Evolutionary conservation across 2,797 vertebrate species (phyloP).

Genomic region (Gobionotothen gibberifrons): DNA sequence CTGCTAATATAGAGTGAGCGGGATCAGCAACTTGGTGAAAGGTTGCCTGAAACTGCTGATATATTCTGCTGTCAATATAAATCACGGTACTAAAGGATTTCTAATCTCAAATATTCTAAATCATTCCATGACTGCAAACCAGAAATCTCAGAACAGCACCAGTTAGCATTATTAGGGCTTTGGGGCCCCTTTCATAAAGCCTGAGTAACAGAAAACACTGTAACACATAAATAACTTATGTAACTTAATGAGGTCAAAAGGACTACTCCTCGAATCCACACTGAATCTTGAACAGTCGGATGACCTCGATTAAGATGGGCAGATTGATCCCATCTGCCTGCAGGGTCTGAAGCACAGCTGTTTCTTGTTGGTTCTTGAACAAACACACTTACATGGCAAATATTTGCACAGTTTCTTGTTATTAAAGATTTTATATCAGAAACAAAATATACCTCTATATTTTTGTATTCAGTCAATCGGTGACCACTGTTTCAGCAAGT

Average conservation of each 20-base stretch:
- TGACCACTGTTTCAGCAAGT: not conserved
- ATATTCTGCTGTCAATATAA: not conserved
- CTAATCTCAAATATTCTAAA: not conserved
- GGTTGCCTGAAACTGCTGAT: not conserved
- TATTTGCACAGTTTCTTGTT: not conserved
- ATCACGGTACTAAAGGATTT: not conserved
- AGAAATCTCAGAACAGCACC: not conserved
- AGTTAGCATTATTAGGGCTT: not conserved
- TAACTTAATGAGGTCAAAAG: not conserved
- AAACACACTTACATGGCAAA: not conserved
- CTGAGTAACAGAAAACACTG: not conserved
- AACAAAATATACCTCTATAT: not conserved
- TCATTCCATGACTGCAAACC: not conserved
- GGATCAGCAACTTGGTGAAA: constrained; percentile 16
- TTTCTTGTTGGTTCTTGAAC: not conserved
- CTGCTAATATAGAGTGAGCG: not conserved
- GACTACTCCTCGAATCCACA: not conserved
- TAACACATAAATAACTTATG: not conserved
- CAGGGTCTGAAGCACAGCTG: not conserved
- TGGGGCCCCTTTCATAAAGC: not conserved
- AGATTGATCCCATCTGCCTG: not conserved
- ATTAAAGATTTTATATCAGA: not conserved
- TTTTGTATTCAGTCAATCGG: not conserved
- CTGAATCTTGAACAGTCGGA: not conserved
- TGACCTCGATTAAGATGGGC: not conserved